Conservation (phyloP, 1,140 invertebrate species). For the Olivierus martensii region DNA sequence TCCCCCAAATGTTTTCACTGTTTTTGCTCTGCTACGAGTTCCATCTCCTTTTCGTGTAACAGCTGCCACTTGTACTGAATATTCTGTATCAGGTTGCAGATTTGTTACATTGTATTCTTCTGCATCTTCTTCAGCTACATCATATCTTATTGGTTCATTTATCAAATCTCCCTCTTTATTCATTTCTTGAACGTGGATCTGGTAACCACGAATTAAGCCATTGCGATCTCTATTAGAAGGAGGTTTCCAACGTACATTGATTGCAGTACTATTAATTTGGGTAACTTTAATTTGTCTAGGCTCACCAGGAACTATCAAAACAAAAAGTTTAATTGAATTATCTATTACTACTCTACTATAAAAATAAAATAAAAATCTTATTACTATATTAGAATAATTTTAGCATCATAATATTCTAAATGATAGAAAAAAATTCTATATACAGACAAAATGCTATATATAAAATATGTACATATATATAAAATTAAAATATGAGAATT, state of each 20-base stretch:
- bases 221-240: slow-evolving; percentile 79
- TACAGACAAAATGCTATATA: too few species aligned
- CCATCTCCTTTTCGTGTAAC: slow-evolving; percentile 90
- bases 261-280: slow-evolving; percentile 80
- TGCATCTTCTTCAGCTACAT: slow-evolving; percentile 60
- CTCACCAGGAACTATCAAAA: slow-evolving; percentile 72
- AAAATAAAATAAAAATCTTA: too few species aligned
- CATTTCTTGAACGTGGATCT: slow-evolving; percentile 86
- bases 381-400: too few species aligned
- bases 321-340: too few species aligned
- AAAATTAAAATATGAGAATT: too few species aligned
- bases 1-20: slow-evolving; percentile 79
- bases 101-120: slow-evolving; percentile 69
- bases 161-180: slow-evolving; percentile 45
- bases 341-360: too few species aligned
- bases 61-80: slow-evolving; percentile 69
- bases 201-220: slow-evolving; percentile 92
- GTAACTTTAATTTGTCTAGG: slow-evolving; percentile 76
- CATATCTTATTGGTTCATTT: slow-evolving; percentile 36
- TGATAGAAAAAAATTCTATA: too few species aligned
- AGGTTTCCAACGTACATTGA: slow-evolving; percentile 81
- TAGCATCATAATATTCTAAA: too few species aligned
- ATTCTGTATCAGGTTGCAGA: slow-evolving; percentile 82
- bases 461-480: too few species aligned
- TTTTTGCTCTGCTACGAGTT: slow-evolving; percentile 61